Evolutionary conservation across 2,113 vertebrate species (phyloP), one percentile per base, ranked within the genome.

Genomic region (Pelvicachromis taeniatus): DNA sequence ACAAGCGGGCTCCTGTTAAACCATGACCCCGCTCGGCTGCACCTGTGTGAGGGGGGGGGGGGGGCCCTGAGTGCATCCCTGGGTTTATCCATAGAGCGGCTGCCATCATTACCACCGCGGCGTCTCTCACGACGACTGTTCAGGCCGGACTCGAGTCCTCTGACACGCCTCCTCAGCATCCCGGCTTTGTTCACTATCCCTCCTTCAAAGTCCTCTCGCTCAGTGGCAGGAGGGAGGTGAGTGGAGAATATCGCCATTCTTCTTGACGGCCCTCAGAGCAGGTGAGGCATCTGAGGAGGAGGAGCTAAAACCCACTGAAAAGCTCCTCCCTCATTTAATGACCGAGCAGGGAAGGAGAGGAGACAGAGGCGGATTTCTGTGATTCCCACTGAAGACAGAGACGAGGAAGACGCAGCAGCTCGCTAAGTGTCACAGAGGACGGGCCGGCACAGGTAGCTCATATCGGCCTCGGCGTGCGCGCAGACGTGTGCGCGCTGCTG

Each of bases 341-440:
- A 73, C 75, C 70, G 86, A 75, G 87, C 82, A 78, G 83, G 73
- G 87, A 63, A 56, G 73, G 79, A 55, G 65, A 61, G 65, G 80
- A 53, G 52, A 75, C 58, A 29, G 68, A 75, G 16, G 12, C 63
- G 4, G 14, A 52, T 81, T 83, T 13, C 63, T 23, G 85, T 90
- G 89, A 84, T 83, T 78, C 80, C 82, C 90, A 79, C 84, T 89
- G 90, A 91, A 90, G 79, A 63, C 77, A 61, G 88, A 88, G 42
- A 77, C 13, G 31, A 23, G 55, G 14, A 87, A 78, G 84, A 65
- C 61, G 83, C 35, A 84, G 85, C 91, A 91, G 93, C 94, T 96
- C 94, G 91, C 95, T 95, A 95, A 92, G 89, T 85, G 90, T 92
- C 94, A 92, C 70, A 81, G 91, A 85, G 91, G 89, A 91, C 21